Evolutionary conservation across 2,797 vertebrate species (phyloP).

Genomic region (Poeciliopsis infans): DNA sequence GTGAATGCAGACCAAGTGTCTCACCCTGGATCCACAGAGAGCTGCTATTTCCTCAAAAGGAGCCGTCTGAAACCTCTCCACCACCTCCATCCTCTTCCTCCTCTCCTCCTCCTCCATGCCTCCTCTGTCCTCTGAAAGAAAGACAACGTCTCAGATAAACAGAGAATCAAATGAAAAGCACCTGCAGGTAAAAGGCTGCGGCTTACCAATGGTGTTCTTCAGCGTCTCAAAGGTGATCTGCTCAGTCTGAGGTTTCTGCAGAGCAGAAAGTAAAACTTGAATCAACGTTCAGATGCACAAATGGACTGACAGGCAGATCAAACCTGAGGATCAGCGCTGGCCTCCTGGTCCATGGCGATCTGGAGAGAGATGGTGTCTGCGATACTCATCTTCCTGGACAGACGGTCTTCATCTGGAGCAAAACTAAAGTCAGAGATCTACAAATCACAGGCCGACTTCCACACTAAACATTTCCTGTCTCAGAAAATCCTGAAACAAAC

Average conservation of each 20-base stretch:
- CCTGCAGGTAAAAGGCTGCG: background rate
- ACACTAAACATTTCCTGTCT: background rate
- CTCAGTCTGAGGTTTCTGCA: slow-evolving; percentile 84
- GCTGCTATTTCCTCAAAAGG: slow-evolving; percentile 93
- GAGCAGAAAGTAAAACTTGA: background rate
- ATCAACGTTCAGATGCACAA: background rate
- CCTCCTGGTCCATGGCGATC: slow-evolving; percentile 86
- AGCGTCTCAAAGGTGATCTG: slow-evolving; percentile 92
- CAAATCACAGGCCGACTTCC: background rate
- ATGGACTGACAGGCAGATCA: background rate
- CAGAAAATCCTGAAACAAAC: background rate
- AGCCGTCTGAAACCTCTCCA: slow-evolving; percentile 92
- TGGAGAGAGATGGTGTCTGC: slow-evolving; percentile 90
- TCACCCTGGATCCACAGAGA: slow-evolving; percentile 89
- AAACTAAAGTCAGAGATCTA: background rate
- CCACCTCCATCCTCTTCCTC: slow-evolving; percentile 83
- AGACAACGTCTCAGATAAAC: background rate
- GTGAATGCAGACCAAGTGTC: background rate
- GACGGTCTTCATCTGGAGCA: slow-evolving; percentile 85
- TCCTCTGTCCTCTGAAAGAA: slow-evolving; percentile 71
- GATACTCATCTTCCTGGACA: slow-evolving; percentile 90
- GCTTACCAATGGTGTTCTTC: slow-evolving; percentile 89
- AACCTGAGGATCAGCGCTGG: slow-evolving; percentile 87
- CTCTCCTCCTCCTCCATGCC: slow-evolving; percentile 87
- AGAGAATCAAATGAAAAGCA: background rate